Percentiles rank a stretch among this genome's conserved stretches.
These are phyloP conservation scores for Amazona finschi DNA, from an alignment of 2,797 vertebrate genomes.

Conservation along the genomic window DNA sequence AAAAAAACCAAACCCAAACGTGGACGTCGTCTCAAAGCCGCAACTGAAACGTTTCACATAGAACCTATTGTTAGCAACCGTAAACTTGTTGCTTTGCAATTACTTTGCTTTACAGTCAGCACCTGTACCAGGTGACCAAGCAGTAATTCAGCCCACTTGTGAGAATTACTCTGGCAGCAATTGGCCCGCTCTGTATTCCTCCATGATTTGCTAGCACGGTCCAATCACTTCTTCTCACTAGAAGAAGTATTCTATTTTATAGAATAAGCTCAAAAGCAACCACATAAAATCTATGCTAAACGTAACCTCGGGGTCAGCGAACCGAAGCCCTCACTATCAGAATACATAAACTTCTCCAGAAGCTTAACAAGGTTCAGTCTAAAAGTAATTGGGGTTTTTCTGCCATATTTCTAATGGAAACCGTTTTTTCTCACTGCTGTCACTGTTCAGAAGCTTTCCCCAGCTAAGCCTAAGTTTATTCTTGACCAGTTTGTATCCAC, in stretches of 20 bases:
- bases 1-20: accelerated
- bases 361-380: background rate
- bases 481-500: background rate
- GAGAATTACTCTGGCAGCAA: background rate
- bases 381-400: background rate
- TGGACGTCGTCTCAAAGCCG: accelerated
- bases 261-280: background rate
- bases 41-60: background rate
- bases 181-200: background rate
- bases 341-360: background rate
- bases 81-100: background rate
- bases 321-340: background rate
- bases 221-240: background rate
- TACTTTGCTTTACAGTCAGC: background rate
- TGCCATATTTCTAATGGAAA: background rate
- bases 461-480: background rate
- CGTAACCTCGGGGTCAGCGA: background rate
- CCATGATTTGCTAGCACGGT: background rate
- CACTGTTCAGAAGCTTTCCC: background rate
- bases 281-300: background rate
- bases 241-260: background rate
- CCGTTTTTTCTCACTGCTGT: background rate
- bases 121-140: background rate
- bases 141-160: background rate
- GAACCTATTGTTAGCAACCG: background rate